Base-by-base conservation (phyloP, 37 sponge, comb jelly and placozoan genomes). In the Eunapius fragilis region DNA sequence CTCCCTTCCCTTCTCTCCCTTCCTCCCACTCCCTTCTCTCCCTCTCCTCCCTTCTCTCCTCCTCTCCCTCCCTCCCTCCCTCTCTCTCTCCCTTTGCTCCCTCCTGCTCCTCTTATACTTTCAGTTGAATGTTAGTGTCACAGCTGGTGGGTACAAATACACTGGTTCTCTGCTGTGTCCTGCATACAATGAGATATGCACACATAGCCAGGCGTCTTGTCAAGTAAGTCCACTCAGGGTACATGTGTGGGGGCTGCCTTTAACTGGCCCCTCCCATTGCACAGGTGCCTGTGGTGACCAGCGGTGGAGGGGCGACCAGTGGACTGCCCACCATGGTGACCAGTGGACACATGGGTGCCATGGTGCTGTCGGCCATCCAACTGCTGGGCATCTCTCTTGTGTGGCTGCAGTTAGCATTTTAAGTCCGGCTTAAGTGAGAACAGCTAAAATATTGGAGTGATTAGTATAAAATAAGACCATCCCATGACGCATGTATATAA, bases 151-250 rank as follows among this genome's bases (percentile, higher is more conserved):
- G 28, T 38, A 30, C 17, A 11, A 27, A 2, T 82, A 71, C 25
- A 17, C 12, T 30, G 83, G 83, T 2, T 71, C 83, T 13, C 71
- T 82, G 35, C 25, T 82, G 25, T 82, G 83, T 34, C 83, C 83
- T 12, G 45, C 83, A 45, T 82, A 72, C 41, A 71, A 38, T 13
- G 83, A 82, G 26, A 25, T 82, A 14, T 82, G 83, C 58, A 58
- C 58, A 2, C 58, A 58, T 17, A 58, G 19, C 1, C 58, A 58
- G 17, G 58, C 0, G 58, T 19, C 22, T 17, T 58, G 58, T 17
- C 58, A 17, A 2, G 58, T 58, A 17, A 58, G 58, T 58, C 47
- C 9, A 45, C 47, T 45, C 47, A 45, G 9, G 47, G 7, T 9
- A 45, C 47, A n/a, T n/a, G n/a, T n/a, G n/a, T n/a, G n/a, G n/a